Percentiles rank a stretch among this genome's conserved stretches.
phyloP scores from a whole-genome alignment of 2,888 invertebrate species.

The Thereva nobilitata region DNA sequence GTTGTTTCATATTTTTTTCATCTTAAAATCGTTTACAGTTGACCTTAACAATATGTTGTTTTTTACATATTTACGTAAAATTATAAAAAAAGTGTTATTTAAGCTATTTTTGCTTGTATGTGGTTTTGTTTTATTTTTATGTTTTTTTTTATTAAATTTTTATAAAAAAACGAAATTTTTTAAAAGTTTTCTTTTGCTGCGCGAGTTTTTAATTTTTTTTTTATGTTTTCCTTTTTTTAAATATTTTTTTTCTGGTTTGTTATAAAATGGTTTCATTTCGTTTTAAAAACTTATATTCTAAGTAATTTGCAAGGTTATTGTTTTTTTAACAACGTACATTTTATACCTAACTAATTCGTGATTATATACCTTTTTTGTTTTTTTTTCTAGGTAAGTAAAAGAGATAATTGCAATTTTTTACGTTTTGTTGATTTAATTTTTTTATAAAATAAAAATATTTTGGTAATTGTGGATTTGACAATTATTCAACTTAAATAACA shows the following conservation, averaged over 20 bases:
- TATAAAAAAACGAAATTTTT: background rate
- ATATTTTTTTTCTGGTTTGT: background rate
- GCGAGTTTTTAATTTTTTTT: slow-evolving; percentile 5
- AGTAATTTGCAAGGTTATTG: background rate
- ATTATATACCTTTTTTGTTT: background rate
- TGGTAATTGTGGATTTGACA: too few species aligned
- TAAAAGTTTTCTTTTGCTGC: background rate
- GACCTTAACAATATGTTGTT: background rate
- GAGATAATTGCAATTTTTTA: too few species aligned
- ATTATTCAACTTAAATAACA: too few species aligned
- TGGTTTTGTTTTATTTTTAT: background rate
- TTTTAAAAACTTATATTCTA: slow-evolving; percentile 9
- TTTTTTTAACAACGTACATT: slow-evolving; percentile 9
- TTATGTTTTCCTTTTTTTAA: background rate
- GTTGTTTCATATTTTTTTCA: slow-evolving; percentile 1
- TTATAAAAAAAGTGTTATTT: slow-evolving; percentile 4
- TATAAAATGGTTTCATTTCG: background rate
- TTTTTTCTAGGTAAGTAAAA: background rate
- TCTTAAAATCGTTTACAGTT: slow-evolving; percentile 3
- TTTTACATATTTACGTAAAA: background rate
- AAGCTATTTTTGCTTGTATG: background rate
- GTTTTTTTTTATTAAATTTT: slow-evolving; percentile 1
- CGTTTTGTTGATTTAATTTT: too few species aligned
- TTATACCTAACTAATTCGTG: slow-evolving; percentile 8
- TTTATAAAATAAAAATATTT: too few species aligned